phyloP scores from a whole-genome alignment of 2,113 vertebrate genomes.

The Takifugu flavidus region DNA sequence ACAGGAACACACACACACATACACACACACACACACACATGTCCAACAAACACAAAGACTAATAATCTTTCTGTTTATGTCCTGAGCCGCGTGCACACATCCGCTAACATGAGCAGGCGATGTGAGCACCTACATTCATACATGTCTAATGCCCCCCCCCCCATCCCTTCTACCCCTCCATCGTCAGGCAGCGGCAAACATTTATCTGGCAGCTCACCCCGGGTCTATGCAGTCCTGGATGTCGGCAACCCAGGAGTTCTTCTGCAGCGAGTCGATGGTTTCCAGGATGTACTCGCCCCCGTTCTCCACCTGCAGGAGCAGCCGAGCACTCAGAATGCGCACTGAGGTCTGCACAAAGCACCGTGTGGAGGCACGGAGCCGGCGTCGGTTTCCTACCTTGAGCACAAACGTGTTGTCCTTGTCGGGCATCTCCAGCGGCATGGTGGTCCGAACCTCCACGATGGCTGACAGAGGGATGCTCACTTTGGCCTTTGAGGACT shows the following conservation, averaged over 20 bases:
- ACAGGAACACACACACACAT: slow-evolving; percentile 29
- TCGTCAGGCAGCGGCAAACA: slow-evolving; percentile 61
- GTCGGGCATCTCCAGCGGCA: slow-evolving; percentile 98
- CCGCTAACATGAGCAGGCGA: slow-evolving; percentile 21
- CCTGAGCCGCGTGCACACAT: slow-evolving; percentile 26
- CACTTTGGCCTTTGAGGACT: slow-evolving; percentile 95
- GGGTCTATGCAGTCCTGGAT: slow-evolving; percentile 98
- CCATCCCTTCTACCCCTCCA: slow-evolving; percentile 6
- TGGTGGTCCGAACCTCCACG: slow-evolving; percentile 95
- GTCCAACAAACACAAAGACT: slow-evolving; percentile 42
- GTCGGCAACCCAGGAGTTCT: slow-evolving; percentile 97
- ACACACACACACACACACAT: slow-evolving; percentile 35
- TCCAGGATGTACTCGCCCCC: slow-evolving; percentile 96
- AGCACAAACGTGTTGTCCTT: slow-evolving; percentile 98
- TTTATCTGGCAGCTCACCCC: slow-evolving; percentile 80
- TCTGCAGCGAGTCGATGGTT: slow-evolving; percentile 97
- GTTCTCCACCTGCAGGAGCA: slow-evolving; percentile 82
- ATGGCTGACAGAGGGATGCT: slow-evolving; percentile 92
- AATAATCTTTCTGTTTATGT: slow-evolving; percentile 56
- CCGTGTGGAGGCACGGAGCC: slow-evolving; percentile 11
- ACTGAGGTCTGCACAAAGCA: slow-evolving; percentile 31
- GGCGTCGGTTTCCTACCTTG: slow-evolving; percentile 76
- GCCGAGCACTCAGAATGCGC: slow-evolving; percentile 46
- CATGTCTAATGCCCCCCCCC: slow-evolving; percentile 28
- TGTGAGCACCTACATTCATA: too few relatives aligned